Evolutionary conservation across 2,888 invertebrate species (phyloP), one percentile per base, ranked within the genome.

Genomic region (Cephus pygmeus): DNA sequence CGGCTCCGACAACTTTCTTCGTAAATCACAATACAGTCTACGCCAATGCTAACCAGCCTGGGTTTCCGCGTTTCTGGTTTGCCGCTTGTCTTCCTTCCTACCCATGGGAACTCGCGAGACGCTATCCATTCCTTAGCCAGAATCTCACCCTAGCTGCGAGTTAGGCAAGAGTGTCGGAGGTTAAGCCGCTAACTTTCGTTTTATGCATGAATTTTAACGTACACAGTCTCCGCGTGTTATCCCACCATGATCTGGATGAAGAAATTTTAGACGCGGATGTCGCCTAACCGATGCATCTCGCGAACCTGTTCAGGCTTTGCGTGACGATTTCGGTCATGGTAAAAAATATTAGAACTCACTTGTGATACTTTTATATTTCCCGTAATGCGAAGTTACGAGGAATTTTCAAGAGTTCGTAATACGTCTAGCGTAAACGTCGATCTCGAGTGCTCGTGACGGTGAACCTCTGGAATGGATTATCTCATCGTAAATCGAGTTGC

Each of bases 21-120:
- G 85, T 88, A 86, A 88, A 87, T 88, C 87, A 87, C 86, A 81
- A 82, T 83, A 85, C 86, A 85, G 78, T 79, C 73, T 71, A 9
- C 73, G 34, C 56, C 56, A 56, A 56, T 56, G 56, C 15, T 56
- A 56, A 23, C 23, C 56, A 56, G 23, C 23, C 56, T 56, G 56
- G 34, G 73, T 33, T 76, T 34, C 30, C 71, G 30, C 31, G 12
- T 71, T 71, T 9, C 71, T 56, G 56, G 56, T 23, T 23, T 56
- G 23, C 56, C 56, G 23, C 56, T 56, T 56, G 56, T 56, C 23
- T 56, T 23, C 56, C 56, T 73, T 69, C 73, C 77, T 76, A 79
- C 77, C 79, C 79, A 69, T 35, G 73, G 69, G 75, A 77, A 75
- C 71, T 73, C 35, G 34, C 11, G 75, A 69, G n/a, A 75, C 73